Percentiles rank a stretch among this genome's conserved stretches.
These are phyloP conservation scores for Drosophila littoralis DNA, from an alignment of 1,140 invertebrate species.

Conservation along the genomic window DNA sequence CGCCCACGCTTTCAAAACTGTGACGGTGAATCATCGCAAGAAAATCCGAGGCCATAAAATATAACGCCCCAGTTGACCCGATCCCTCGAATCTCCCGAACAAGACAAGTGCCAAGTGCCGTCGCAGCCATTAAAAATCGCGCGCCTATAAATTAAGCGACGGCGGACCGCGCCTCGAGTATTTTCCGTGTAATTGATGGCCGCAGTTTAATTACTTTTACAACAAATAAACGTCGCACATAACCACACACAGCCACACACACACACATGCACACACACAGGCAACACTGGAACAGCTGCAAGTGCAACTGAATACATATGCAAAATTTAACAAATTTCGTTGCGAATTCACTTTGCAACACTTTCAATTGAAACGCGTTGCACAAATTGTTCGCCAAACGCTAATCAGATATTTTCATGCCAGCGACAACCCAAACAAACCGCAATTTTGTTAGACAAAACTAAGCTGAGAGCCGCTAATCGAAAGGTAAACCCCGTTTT, in stretches of 20 bases:
- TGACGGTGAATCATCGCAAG: slow-evolving; percentile 45
- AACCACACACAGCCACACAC: slow-evolving; percentile 25
- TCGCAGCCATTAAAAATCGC: slow-evolving; percentile 70
- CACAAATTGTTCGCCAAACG: slow-evolving; percentile 50
- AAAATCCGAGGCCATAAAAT: slow-evolving; percentile 44
- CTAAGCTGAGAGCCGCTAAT: slow-evolving; percentile 38
- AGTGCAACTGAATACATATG: slow-evolving; percentile 53
- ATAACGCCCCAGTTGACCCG: slow-evolving; percentile 46
- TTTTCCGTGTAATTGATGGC: slow-evolving; percentile 78
- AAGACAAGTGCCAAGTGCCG: slow-evolving; percentile 51
- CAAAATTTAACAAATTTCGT: slow-evolving; percentile 82
- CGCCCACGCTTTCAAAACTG: slow-evolving; percentile 28
- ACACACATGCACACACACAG: slow-evolving; percentile 20
- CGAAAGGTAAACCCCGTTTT: slow-evolving; percentile 71
- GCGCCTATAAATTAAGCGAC: slow-evolving; percentile 78
- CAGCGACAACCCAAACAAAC: slow-evolving; percentile 14
- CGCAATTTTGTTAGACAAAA: slow-evolving; percentile 42
- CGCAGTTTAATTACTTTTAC: slow-evolving; percentile 77
- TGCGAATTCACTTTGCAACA: slow-evolving; percentile 65
- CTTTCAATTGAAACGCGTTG: slow-evolving; percentile 58
- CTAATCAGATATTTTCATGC: slow-evolving; percentile 19
- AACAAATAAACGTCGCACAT: slow-evolving; percentile 71
- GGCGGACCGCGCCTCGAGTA: slow-evolving; percentile 55
- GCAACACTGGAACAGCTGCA: slow-evolving; percentile 36
- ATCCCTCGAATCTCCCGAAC: slow-evolving; percentile 15